Percentiles rank a stretch among this genome's conserved stretches.
Evolutionary conservation across 1,140 invertebrate genomes (phyloP).

Genomic region (Hermatobates lingyangjiaoensis): DNA sequence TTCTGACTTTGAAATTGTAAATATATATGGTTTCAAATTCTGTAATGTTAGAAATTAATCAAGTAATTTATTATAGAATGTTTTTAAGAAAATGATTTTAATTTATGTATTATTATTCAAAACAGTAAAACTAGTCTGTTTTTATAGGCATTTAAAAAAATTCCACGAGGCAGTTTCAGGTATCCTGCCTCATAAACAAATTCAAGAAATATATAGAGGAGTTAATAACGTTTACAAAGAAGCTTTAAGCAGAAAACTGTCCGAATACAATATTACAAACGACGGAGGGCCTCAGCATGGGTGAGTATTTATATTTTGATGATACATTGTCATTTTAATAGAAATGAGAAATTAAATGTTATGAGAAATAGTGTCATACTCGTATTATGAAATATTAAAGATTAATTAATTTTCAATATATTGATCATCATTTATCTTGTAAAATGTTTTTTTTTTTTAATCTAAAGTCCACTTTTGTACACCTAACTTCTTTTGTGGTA

Average conservation of each 20-base stretch:
- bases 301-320: constrained; percentile 24
- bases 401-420: not conserved
- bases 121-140: too few species aligned
- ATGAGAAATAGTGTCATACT: not conserved
- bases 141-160: constrained; percentile 64
- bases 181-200: constrained; percentile 53
- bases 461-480: not conserved
- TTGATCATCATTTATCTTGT: not conserved
- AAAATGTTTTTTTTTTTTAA: not conserved
- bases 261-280: constrained; percentile 73
- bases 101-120: too few species aligned
- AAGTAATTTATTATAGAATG: constrained; percentile 18
- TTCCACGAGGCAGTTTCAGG: constrained; percentile 76
- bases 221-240: constrained; percentile 77
- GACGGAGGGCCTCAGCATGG: constrained; percentile 93
- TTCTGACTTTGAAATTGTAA: not conserved
- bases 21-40: not conserved
- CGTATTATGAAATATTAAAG: not conserved
- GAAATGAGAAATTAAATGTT: not conserved
- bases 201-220: constrained; percentile 54
- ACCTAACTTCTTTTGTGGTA: not conserved
- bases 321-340: not conserved
- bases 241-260: constrained; percentile 61
- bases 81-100: too few species aligned
- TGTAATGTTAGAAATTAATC: not conserved